Evolutionary conservation across 1,140 invertebrate species (phyloP), one percentile per base, ranked within the genome.

Genomic region (Papilio aristodemus): DNA sequence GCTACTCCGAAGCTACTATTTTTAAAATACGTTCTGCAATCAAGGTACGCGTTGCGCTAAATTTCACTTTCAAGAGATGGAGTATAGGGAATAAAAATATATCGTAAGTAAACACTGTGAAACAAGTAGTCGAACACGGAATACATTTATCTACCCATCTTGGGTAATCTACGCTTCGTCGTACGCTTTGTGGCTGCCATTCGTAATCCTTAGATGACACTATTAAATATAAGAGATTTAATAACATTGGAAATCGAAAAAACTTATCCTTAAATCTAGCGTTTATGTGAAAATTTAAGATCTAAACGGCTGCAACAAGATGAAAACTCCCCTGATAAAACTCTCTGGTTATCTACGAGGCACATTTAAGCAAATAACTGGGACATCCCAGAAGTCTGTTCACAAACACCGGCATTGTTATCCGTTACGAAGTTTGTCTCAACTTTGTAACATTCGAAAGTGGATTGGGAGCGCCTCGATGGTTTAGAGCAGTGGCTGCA

Each of bases 371-470:
- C 46, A 54, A 54, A 54, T 54, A 54, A 54, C 46, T 54, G 46
- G 57, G 57, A 27, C 25, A 17, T 11, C 13, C 25, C 25, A 32
- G 25, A 27, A 57, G 36, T 62, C 57, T 59, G 36, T 37, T 62
- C 59, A 9, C 58, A 38, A 60, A 62, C 32, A 22, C n/a, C 32
- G 10, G 27, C 58, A 62, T 37, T 62, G 59, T 62, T 62, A 62
- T 62, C 59, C 38, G 36, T 62, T 37, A 39, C 59, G 13, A 39
- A 62, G 59, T 62, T 62, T 19, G 14, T 4, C 5, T 17, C 59
- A 62, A 62, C 59, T 62, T 62, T 38, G 59, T 62, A 36, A 62
- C 59, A 62, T 36, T 62, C 14, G 59, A 62, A 62, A 62, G 59
- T 62, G 59, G 59, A 38, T 62, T 62, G 59, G 59, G 59, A 62